Conservation (phyloP, 2,888 invertebrate species). For the Melinaea marsaeus region DNA sequence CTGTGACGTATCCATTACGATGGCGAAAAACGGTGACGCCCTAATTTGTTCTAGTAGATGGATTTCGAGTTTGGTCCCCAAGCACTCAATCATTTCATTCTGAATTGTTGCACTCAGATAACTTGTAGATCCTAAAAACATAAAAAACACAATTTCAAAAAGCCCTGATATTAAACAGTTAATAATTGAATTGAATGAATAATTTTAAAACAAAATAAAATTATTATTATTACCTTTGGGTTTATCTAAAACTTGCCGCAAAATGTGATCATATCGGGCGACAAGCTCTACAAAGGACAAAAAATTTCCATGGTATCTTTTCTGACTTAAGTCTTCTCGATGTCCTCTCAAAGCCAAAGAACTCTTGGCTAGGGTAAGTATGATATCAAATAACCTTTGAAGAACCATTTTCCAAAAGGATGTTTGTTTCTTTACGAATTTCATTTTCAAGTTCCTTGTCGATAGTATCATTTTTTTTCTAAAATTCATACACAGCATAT, state of each 20-base stretch:
- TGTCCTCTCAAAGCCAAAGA: slow-evolving; percentile 30
- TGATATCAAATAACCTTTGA: slow-evolving; percentile 10
- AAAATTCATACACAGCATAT: slow-evolving; percentile 24
- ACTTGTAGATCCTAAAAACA: slow-evolving; percentile 35
- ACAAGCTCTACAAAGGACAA: slow-evolving; percentile 26
- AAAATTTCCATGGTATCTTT: slow-evolving; percentile 20
- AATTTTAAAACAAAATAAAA: slow-evolving; percentile 3
- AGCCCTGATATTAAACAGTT: slow-evolving; percentile 13
- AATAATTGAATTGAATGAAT: slow-evolving; percentile 8
- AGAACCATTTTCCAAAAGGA: slow-evolving; percentile 27
- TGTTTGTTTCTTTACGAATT: slow-evolving; percentile 22
- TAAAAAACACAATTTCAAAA: slow-evolving; percentile 15
- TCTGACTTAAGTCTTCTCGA: slow-evolving; percentile 15
- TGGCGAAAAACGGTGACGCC: slow-evolving; percentile 30
- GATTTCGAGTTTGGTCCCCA: slow-evolving; percentile 33
- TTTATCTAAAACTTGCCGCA: slow-evolving; percentile 26
- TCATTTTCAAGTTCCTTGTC: slow-evolving; percentile 25
- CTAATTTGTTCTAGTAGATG: slow-evolving; percentile 36
- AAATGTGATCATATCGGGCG: slow-evolving; percentile 24
- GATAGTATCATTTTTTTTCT: slow-evolving; percentile 19
- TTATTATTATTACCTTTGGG: slow-evolving; percentile 11
- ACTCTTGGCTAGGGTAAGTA: slow-evolving; percentile 23
- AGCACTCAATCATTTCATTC: slow-evolving; percentile 32
- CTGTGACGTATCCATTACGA: slow-evolving; percentile 37
- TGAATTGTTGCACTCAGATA: slow-evolving; percentile 32